These are phyloP conservation scores for Apostichopus japonicus DNA, from an alignment of 35 echinoderm and acorn worm species.

Conservation along the genomic window DNA sequence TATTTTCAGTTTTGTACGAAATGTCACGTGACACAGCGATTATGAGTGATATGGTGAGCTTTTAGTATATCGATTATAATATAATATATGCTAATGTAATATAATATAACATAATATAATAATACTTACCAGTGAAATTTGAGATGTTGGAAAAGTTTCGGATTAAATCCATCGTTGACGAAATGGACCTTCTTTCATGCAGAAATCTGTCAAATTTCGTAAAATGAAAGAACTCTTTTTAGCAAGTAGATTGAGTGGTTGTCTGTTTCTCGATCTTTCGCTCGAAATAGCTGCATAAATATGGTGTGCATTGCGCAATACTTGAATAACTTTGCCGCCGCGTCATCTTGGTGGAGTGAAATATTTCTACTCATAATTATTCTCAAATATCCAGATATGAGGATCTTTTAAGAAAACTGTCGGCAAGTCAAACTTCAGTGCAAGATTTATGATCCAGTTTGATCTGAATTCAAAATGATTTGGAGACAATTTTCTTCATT, in stretches of 20 bases:
- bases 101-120: background rate
- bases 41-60: background rate
- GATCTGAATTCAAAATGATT: no score
- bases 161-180: background rate
- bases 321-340: background rate
- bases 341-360: background rate
- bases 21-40: background rate
- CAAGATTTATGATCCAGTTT: no score
- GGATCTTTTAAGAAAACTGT: no score
- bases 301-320: no score
- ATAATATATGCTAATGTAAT: background rate
- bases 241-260: background rate
- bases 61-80: background rate
- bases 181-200: background rate
- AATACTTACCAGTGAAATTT: background rate
- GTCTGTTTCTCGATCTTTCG: background rate
- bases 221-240: background rate
- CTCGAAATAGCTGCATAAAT: background rate
- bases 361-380: background rate
- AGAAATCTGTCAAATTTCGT: background rate
- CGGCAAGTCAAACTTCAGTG: no score
- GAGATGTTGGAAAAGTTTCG: background rate
- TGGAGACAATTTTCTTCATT: no score
- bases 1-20: background rate
- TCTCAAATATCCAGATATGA: background rate